phyloP scores from a whole-genome alignment of 2,888 invertebrate genomes.

The Himalopsyche anomala region DNA sequence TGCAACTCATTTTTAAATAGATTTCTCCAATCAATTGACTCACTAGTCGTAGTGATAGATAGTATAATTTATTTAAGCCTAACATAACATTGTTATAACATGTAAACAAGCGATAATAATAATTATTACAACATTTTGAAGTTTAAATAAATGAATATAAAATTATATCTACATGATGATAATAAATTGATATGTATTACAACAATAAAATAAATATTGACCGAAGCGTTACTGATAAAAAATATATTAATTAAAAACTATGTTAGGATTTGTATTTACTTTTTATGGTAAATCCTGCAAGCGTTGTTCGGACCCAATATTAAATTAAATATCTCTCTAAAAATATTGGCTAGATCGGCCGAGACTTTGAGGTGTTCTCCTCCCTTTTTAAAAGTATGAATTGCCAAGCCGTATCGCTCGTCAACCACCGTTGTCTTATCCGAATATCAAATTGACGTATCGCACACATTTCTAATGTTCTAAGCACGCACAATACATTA shows the following conservation, averaged over 20 bases:
- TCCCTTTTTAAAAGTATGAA: too few relatives aligned
- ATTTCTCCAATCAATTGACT: background rate
- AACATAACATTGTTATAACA: slow-evolving; percentile 12
- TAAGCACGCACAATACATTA: too few relatives aligned
- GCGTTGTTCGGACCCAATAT: background rate
- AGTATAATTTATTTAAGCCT: slow-evolving; percentile 19
- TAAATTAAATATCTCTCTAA: background rate
- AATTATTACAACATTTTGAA: slow-evolving; percentile 13
- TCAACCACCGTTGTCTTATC: too few relatives aligned
- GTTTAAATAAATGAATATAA: background rate
- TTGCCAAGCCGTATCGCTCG: too few relatives aligned
- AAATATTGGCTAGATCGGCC: too few relatives aligned
- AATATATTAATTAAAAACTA: slow-evolving; percentile 3
- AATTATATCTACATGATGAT: slow-evolving; percentile 25
- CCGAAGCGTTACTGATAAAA: background rate
- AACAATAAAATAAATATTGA: slow-evolving; percentile 29
- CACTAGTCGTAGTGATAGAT: background rate
- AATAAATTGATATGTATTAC: slow-evolving; percentile 23
- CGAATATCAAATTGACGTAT: too few relatives aligned
- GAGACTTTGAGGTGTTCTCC: too few relatives aligned
- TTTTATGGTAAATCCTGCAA: slow-evolving; percentile 18
- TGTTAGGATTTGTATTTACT: background rate
- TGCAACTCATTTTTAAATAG: background rate
- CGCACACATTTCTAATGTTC: too few relatives aligned
- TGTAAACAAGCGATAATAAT: slow-evolving; percentile 19